Conservation (phyloP, 2,113 vertebrate genomes). For the Brachypodius melanocephalos region DNA sequence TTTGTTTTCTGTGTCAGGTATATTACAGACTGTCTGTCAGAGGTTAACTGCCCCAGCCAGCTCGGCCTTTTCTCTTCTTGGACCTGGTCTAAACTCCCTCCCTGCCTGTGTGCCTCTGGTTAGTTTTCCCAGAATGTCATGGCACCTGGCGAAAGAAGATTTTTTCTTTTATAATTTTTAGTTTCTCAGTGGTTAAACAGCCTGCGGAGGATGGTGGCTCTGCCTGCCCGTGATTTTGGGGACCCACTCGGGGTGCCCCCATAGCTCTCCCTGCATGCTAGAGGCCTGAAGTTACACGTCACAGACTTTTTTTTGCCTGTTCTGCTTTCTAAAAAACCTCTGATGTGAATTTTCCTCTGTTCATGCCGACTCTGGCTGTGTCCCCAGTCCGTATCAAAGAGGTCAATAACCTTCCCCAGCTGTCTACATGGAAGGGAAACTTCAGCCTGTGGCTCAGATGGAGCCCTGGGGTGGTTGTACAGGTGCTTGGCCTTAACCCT, state of each 20-base stretch:
- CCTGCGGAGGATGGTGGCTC: not conserved
- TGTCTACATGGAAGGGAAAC: not conserved
- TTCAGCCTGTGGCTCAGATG: not conserved
- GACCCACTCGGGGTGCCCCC: fast-evolving
- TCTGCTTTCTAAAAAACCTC: not conserved
- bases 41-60: conserved; percentile 30
- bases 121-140: not conserved
- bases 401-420: conserved; percentile 15
- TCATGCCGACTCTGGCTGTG: conserved; percentile 23
- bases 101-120: not conserved
- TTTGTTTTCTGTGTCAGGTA: conserved; percentile 61
- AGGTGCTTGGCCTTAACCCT: conserved; percentile 37
- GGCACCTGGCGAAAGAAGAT: not conserved
- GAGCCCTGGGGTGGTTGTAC: not conserved
- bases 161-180: not conserved
- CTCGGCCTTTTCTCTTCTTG: not conserved
- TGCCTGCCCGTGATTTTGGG: not conserved
- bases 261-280: not conserved
- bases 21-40: conserved; percentile 42
- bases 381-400: conserved; percentile 29
- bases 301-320: not conserved
- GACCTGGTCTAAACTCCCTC: not conserved
- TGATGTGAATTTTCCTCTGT: conserved; percentile 33
- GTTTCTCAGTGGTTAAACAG: not conserved
- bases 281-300: not conserved